These are phyloP conservation scores for Lucilia sericata DNA, from an alignment of 1,140 invertebrate genomes.

Conservation along the genomic window DNA sequence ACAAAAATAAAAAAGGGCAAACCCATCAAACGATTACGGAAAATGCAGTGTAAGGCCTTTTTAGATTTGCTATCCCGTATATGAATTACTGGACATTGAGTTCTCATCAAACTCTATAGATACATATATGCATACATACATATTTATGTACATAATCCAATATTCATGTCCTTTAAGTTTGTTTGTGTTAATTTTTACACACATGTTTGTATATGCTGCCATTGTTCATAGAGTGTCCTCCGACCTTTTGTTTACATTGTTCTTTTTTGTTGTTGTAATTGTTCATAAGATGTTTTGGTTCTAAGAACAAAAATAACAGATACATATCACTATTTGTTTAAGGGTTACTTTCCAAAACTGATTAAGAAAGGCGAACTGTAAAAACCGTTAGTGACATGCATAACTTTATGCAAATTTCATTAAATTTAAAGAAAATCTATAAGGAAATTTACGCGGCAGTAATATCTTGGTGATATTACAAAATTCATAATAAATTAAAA, in stretches of 20 bases:
- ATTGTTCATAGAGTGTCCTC: neutral
- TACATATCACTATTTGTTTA: neutral
- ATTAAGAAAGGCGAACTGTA: neutral
- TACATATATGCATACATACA: neutral
- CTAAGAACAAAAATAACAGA: neutral
- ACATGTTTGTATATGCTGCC: neutral
- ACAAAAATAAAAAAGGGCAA: constrained; percentile 26
- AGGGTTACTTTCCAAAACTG: neutral
- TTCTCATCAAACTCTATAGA: neutral
- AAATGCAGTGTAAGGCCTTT: neutral
- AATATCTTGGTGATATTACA: neutral
- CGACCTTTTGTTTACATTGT: constrained; percentile 31
- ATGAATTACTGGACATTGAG: neutral
- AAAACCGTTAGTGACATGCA: constrained; percentile 36
- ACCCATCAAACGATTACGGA: constrained; percentile 36
- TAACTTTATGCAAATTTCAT: constrained; percentile 34
- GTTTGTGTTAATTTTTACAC: neutral
- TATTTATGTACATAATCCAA: neutral
- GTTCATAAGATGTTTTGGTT: neutral
- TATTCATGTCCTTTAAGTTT: neutral
- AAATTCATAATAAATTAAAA: constrained; percentile 9
- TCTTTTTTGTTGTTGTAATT: neutral
- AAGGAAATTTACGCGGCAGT: neutral
- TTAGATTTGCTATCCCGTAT: neutral
- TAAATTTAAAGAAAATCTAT: neutral